Base-by-base conservation (phyloP, 2,797 vertebrate species). In the Masticophis lateralis region DNA sequence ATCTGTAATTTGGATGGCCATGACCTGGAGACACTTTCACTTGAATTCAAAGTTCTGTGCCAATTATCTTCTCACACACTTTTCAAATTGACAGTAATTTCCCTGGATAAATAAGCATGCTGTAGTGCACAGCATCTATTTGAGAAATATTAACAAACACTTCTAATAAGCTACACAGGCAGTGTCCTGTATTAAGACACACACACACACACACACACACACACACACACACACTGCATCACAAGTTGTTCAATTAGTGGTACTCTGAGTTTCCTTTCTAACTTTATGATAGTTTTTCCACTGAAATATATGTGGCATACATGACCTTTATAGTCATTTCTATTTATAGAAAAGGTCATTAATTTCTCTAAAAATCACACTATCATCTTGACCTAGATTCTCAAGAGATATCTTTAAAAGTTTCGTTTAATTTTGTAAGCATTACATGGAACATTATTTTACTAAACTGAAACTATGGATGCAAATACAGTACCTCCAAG, bases 321-420 rank as follows among this genome's bases (percentile, higher is more conserved):
- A 86, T 89, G 10, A 86, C 57, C 87, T 56, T 66, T 63, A 63
- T 3, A 79, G 14, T 59, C 86, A 22, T 92, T 91, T 95, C 95
- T 95, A 95, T 95, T 93, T 63, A 87, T 28, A 92, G 69, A 93
- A 89, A 88, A 95, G 89, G 59, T 95, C 94, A 95, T 96, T 91
- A 94, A 86, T 93, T 97, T 97, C 92, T 92, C 93, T 95, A 94
- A 90, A 0, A 6, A 92, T 94, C 92, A 83, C 87, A 94, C 57
- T 93, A 93, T 87, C 56, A 90, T 90, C 0, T 0, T 94, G 86
- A 91, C 57, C 93, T 96, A 92, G 91, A 57, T 93, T 95, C 94
- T 86, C 79, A 92, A 95, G 47, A 66, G 74, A 4, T 32, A 57
- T 63, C 25, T 94, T 88, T 61, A 93, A 94, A 86, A 96, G 92